phyloP scores from a whole-genome alignment of 2,113 vertebrate genomes.

The Corythoichthys haematopterus region DNA sequence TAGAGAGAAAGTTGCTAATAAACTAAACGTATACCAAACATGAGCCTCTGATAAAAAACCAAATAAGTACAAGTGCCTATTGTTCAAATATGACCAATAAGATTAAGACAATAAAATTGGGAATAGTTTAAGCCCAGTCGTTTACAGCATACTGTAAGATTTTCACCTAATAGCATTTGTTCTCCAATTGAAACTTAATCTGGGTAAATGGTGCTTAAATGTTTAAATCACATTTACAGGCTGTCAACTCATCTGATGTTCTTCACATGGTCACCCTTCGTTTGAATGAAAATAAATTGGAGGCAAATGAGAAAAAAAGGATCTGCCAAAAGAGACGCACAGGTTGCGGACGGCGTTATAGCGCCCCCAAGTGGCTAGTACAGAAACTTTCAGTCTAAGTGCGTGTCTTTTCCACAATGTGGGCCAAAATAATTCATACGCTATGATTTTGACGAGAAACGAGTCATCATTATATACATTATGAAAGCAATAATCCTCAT shows the following conservation, averaged over 20 bases:
- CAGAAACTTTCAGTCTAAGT: not conserved
- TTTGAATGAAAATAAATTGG: conserved; percentile 74
- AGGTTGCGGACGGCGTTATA: conserved; percentile 39
- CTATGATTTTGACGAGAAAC: conserved; percentile 13
- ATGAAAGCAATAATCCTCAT: conserved; percentile 5
- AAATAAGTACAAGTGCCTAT: conserved; percentile 13
- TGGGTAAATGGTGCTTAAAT: conserved; percentile 73
- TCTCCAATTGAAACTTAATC: conserved; percentile 71
- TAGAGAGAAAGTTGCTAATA: not conserved
- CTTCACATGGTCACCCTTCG: conserved; percentile 74
- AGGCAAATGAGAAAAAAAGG: conserved; percentile 66
- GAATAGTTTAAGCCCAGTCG: conserved; percentile 42
- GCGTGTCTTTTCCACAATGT: not conserved
- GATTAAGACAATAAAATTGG: conserved; percentile 32
- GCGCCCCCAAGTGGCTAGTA: conserved; percentile 61
- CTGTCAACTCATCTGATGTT: conserved; percentile 74
- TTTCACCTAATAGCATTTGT: conserved; percentile 72
- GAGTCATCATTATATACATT: conserved; percentile 3
- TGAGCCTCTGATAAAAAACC: conserved; percentile 11
- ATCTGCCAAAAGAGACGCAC: conserved; percentile 32
- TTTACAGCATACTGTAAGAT: conserved; percentile 60
- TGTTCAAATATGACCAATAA: conserved; percentile 26
- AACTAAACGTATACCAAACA: conserved; percentile 3
- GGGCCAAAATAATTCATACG: conserved; percentile 1
- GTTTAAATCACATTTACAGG: conserved; percentile 76